Percentiles rank a stretch among this genome's conserved stretches.
phyloP scores from a whole-genome alignment of 2,888 invertebrate species.

The Metellina segmentata region DNA sequence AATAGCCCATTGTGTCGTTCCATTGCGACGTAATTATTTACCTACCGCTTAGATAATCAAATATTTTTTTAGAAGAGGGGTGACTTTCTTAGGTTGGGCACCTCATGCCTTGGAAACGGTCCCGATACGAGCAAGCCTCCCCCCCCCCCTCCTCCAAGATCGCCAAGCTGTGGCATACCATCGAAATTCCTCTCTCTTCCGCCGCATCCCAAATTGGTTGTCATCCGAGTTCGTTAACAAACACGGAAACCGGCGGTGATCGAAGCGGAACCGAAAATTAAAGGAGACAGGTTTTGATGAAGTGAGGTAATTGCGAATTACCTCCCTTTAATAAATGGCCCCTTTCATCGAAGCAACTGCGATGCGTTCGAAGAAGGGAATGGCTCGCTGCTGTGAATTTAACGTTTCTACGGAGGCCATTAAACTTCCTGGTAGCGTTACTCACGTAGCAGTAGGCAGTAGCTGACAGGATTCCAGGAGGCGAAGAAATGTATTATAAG shows the following conservation, averaged over 20 bases:
- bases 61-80: no score
- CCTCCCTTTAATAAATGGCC: conserved; percentile 43
- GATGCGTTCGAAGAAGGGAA: not conserved
- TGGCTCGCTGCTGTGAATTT: conserved; percentile 4
- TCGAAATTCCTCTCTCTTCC: no score
- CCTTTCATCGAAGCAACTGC: conserved; percentile 48
- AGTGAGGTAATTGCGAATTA: conserved; percentile 51
- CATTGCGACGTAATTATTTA: no score
- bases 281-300: conserved; percentile 32
- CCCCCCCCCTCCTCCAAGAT: no score
- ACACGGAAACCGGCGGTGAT: not conserved
- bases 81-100: no score
- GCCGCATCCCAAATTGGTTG: not conserved
- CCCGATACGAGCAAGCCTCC: no score
- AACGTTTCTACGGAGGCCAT: conserved; percentile 27
- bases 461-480: not conserved
- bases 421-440: conserved; percentile 45
- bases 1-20: no score
- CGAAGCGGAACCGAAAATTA: not conserved
- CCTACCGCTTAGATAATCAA: no score
- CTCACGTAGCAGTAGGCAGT: not conserved
- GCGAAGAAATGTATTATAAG: not conserved
- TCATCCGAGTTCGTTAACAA: not conserved
- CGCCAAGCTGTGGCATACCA: no score
- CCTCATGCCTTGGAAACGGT: no score